Evolutionary conservation across 2,888 invertebrate genomes (phyloP).

Genomic region (Cyclophora punctaria): DNA sequence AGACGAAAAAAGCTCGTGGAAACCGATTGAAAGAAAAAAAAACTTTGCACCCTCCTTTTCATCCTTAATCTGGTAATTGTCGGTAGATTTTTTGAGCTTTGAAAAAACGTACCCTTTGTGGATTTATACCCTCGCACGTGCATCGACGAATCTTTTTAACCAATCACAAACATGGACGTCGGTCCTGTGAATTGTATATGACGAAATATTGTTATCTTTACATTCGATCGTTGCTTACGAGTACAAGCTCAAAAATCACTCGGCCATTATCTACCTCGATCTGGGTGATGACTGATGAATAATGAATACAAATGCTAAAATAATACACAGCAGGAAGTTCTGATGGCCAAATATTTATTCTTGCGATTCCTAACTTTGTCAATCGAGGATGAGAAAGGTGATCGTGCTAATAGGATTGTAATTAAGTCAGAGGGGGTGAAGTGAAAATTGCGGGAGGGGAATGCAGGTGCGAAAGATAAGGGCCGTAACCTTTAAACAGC

Average conservation of each 20-base stretch:
- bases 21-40: constrained; percentile 41
- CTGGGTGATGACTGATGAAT: constrained; percentile 29
- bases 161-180: constrained; percentile 42
- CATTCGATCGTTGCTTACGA: constrained; percentile 23
- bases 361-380: constrained; percentile 33
- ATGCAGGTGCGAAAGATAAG: constrained; percentile 62
- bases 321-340: constrained; percentile 27
- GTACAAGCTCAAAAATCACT: constrained; percentile 28
- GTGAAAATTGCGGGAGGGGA: constrained; percentile 30
- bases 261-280: constrained; percentile 26
- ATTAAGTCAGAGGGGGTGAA: constrained; percentile 46
- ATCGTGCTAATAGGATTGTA: constrained; percentile 60
- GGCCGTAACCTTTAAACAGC: constrained; percentile 69
- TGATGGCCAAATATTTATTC: constrained; percentile 35
- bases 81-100: constrained; percentile 49
- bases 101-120: constrained; percentile 57
- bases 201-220: constrained; percentile 44
- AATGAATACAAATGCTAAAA: constrained; percentile 25
- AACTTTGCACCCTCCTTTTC: constrained; percentile 44
- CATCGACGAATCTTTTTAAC: constrained; percentile 47
- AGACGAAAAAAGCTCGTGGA: constrained; percentile 45
- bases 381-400: constrained; percentile 39
- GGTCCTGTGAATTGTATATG: constrained; percentile 40
- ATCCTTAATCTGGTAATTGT: constrained; percentile 68
- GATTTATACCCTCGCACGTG: constrained; percentile 63